A percentile compares a stretch with the other conserved stretches of the same genome.
These are phyloP conservation scores for Xanthorhoe designata DNA, from an alignment of 2,888 invertebrate species.

Conservation along the genomic window DNA sequence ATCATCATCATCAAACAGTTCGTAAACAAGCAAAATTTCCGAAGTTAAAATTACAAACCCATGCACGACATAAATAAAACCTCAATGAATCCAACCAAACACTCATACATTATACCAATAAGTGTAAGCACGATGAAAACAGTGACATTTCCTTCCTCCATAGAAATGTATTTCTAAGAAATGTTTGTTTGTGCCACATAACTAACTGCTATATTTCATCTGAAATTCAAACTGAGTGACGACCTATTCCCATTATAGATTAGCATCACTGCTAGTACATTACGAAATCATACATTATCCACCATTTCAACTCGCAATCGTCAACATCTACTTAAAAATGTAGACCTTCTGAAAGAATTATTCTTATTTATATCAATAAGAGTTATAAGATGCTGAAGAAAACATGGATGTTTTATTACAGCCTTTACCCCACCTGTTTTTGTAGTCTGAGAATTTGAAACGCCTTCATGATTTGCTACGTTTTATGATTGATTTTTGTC, in stretches of 20 bases:
- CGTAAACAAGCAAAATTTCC: no score
- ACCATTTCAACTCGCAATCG: slow-evolving; percentile 1
- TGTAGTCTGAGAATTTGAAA: not conserved
- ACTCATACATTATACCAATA: not conserved
- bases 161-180: slow-evolving; percentile 1
- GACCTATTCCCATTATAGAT: slow-evolving; percentile 40
- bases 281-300: slow-evolving; percentile 34
- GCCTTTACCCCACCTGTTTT: no score
- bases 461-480: not conserved
- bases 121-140: not conserved
- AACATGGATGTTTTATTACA: no score
- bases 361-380: not conserved
- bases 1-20: no score
- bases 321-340: not conserved
- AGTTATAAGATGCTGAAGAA: not conserved
- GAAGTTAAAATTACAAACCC: not conserved
- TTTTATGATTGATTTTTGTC: not conserved
- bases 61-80: slow-evolving; percentile 2
- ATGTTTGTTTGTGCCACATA: not conserved
- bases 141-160: not conserved
- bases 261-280: slow-evolving; percentile 25
- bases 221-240: slow-evolving; percentile 32
- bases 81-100: slow-evolving; percentile 26
- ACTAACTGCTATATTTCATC: slow-evolving; percentile 9
- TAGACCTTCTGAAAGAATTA: not conserved